Percentiles rank a stretch among this genome's conserved stretches.
Evolutionary conservation across 2,888 invertebrate species (phyloP).

Genomic region (Amblyteles armatorius): DNA sequence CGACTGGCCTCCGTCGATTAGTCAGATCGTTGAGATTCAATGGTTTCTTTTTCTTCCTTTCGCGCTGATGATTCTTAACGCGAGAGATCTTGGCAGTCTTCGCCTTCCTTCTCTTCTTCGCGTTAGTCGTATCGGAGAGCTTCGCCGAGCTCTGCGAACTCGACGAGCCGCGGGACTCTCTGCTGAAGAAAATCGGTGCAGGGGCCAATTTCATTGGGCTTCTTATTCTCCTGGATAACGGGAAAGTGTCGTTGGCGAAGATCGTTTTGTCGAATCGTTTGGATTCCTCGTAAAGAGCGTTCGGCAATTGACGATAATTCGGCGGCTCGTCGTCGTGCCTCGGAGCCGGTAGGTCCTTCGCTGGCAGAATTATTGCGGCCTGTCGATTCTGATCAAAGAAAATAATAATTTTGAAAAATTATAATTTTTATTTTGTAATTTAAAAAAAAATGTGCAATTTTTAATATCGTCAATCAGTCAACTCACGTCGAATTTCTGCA

Average conservation of each 20-base stretch:
- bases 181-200: conserved; percentile 62
- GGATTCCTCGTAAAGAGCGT: not conserved
- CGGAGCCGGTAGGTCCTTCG: conserved; percentile 71
- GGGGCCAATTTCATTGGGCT: conserved; percentile 62
- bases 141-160: conserved; percentile 11
- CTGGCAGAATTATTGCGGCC: conserved; percentile 49
- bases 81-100: conserved; percentile 14
- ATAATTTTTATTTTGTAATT: not conserved
- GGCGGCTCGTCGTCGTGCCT: conserved; percentile 62
- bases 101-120: conserved; percentile 40
- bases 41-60: conserved; percentile 16
- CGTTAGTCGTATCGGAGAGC: not conserved
- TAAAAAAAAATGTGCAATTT: not conserved
- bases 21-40: conserved; percentile 45
- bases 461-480: no score
- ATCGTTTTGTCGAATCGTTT: conserved; percentile 15
- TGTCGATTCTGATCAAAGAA: conserved; percentile 68
- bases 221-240: conserved; percentile 45
- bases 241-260: conserved; percentile 32
- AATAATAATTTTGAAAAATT: not conserved
- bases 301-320: conserved; percentile 21
- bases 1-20: conserved; percentile 13
- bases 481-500: conserved; percentile 66
- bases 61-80: conserved; percentile 17
- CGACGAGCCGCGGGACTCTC: conserved; percentile 21